Evolutionary conservation across 2,113 vertebrate genomes (phyloP), one percentile per base, ranked within the genome.

Genomic region (Zingel zingel): DNA sequence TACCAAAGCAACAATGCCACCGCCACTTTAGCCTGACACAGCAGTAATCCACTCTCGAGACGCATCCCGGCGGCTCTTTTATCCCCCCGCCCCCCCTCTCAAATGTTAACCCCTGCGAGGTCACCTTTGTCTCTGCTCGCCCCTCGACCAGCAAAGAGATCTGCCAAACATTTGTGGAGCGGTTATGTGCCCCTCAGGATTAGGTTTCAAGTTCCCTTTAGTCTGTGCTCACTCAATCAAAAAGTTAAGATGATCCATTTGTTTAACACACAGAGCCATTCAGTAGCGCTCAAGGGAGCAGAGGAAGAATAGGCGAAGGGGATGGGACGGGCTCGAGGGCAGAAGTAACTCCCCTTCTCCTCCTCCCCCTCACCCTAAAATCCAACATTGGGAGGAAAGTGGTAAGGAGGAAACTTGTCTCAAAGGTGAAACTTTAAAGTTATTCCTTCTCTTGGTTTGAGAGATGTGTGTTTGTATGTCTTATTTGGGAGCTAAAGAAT

Each of bases 191-290:
- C 90, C 90, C 92, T 90, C 87, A 81, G 92, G 94, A 94, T 95
- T 95, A 92, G 92, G 94, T 95, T 95, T 95, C 94, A 91, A 92
- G 92, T 94, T 93, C 88, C 93, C 95, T 94, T 95, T 95, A 95
- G 95, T 95, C 93, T 93, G 92, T 95, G 94, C 90, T 95, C 94
- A 94, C 93, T 95, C 94, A 95, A 95, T 96, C 94, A 94, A 94
- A 94, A 94, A 94, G 95, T 95, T 92, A 95, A 95, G 94, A 95
- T 94, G 94, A 95, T 94, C 94, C 93, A 94, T 96, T 95, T 95
- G 94, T 95, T 95, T 93, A 95, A 95, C 94, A 95, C 95, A 95
- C 94, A 92, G 93, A 88, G 79, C 93, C 90, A 94, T 96, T 95
- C 93, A 95, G 92, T 68, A 81, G 89, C 91, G 72, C 94, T 95